Base-by-base conservation (phyloP, 2,113 vertebrate genomes). In the Sceloporus undulatus region DNA sequence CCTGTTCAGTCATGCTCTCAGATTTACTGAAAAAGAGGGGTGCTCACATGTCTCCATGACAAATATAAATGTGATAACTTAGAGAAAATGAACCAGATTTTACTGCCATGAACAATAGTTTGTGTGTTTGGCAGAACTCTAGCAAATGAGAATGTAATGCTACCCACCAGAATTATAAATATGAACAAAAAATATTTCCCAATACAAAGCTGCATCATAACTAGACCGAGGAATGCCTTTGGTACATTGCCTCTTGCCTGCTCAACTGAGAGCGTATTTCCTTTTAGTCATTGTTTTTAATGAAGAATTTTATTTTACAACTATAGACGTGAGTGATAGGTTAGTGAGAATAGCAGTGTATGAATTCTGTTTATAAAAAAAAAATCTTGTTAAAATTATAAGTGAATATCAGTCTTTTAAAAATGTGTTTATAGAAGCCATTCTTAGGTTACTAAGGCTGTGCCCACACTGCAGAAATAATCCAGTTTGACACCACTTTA, bases 241-340 rank as follows among this genome's bases (percentile, higher is more conserved):
- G 29, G 21, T 21, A n/a, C 25, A n/a, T 25, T 78, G 66, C 59
- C 25, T 11, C 42, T 52, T 78, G 29, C 62, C 40, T 70, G 62
- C 59, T n/a, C 74, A 79, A 40, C 52, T 42, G 54, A 42, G 48
- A 75, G 79, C 68, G 68, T 6, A 68, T n/a, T 86, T 86, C 75
- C 59, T 52, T 76, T 16, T 78, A 48, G 62, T 79, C 40, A 54
- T 85, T 66, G 75, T 9, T 34, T 86, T 86, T 78, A 78, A 52
- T 62, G 48, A 29, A 48, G 38, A 23, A 8, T 79, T 79, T 59
- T 77, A 23, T 59, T 87, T 87, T 13, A 87, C 80, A 34, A 21
- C 25, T 23, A 25, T 48, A 87, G 77, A 79, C 23, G 18, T 68
- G 7, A 48, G 48, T 5, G 48, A 48, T 48, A 48, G 48, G 48